Conservation (phyloP, 2,797 vertebrate genomes). For the Poeciliopsis presidionis region DNA sequence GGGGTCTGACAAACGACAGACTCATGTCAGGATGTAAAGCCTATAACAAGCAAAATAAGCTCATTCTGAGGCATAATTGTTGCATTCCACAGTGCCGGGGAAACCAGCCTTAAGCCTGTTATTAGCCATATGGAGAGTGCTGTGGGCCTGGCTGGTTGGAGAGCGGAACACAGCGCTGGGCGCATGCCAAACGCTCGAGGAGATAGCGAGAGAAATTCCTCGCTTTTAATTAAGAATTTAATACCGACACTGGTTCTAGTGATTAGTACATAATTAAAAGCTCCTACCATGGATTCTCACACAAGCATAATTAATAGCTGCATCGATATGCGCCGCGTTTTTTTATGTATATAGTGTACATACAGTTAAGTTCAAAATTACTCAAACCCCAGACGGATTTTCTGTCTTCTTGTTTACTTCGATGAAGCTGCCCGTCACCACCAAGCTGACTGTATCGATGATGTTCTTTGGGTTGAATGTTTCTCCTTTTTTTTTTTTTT, state of each 20-base stretch:
- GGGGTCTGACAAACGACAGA: constrained; percentile 42
- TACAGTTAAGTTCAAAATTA: not conserved
- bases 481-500: not conserved
- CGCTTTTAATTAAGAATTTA: constrained; percentile 80
- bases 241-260: constrained; percentile 73
- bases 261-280: constrained; percentile 79
- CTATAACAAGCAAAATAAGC: constrained; percentile 49
- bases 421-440: not conserved
- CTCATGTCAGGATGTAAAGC: constrained; percentile 43
- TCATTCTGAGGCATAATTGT: constrained; percentile 67
- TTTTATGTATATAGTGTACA: constrained; percentile 9
- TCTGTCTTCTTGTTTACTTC: not conserved
- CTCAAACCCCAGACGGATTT: not conserved
- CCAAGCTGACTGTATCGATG: not conserved
- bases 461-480: not conserved
- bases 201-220: constrained; percentile 71
- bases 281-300: constrained; percentile 61
- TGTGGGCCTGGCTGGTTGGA: constrained; percentile 66
- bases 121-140: constrained; percentile 76
- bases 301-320: constrained; percentile 65
- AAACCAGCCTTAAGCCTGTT: constrained; percentile 71
- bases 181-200: constrained; percentile 68
- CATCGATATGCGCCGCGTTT: constrained; percentile 19
- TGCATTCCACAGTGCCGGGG: constrained; percentile 66
- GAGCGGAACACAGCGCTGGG: constrained; percentile 61